A percentile compares a stretch with the other conserved stretches of the same genome.
These are phyloP conservation scores for Trichogramma evanescens DNA, from an alignment of 2,888 invertebrate genomes.

Conservation along the genomic window DNA sequence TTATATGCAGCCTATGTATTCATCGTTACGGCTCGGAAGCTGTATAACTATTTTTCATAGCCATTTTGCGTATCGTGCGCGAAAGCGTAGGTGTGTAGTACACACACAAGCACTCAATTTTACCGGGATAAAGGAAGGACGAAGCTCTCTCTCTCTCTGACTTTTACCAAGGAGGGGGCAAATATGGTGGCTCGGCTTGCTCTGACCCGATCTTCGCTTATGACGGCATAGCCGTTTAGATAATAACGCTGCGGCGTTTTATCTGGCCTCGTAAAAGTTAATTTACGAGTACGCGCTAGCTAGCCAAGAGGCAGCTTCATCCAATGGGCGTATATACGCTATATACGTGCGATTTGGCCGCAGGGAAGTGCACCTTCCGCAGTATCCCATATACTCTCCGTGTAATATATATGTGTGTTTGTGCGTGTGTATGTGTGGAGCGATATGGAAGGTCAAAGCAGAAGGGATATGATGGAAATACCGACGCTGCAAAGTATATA, in stretches of 20 bases:
- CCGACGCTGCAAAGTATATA: too few relatives aligned
- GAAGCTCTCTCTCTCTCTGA: too few relatives aligned
- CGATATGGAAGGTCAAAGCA: neutral
- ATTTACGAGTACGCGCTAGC: slow-evolving; percentile 42
- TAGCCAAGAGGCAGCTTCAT: neutral
- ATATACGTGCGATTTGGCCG: neutral
- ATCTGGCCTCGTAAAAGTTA: slow-evolving; percentile 47
- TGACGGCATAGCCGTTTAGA: slow-evolving; percentile 42
- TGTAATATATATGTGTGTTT: neutral
- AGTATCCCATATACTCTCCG: neutral
- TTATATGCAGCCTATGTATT: too few relatives aligned
- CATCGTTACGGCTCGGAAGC: too few relatives aligned
- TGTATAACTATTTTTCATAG: too few relatives aligned
- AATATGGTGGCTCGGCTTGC: too few relatives aligned
- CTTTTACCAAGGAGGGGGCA: too few relatives aligned
- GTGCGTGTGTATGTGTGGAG: neutral
- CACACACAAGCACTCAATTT: too few relatives aligned
- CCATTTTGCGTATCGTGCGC: too few relatives aligned
- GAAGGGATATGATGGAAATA: neutral
- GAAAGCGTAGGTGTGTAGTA: too few relatives aligned
- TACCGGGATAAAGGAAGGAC: too few relatives aligned
- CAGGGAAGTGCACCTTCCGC: neutral
- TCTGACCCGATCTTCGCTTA: slow-evolving; percentile 35
- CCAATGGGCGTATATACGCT: neutral
- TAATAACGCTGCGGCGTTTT: slow-evolving; percentile 46